These are phyloP conservation scores for Boleophthalmus pectinirostris DNA, from an alignment of 2,113 vertebrate species.

Conservation along the genomic window DNA sequence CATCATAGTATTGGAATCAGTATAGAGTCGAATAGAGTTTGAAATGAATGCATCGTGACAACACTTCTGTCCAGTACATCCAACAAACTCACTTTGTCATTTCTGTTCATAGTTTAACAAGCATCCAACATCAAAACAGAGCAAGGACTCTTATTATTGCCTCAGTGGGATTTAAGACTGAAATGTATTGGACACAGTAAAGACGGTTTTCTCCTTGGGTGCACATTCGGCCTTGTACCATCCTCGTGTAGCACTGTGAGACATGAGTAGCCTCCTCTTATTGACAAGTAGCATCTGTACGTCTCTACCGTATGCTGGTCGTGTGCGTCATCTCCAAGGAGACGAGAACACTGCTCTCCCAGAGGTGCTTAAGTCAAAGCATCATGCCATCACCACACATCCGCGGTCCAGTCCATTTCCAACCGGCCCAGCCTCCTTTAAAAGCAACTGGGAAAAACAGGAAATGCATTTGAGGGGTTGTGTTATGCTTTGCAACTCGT, in stretches of 20 bases:
- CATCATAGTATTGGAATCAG: no score
- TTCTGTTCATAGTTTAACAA: no score
- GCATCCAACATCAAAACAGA: no score
- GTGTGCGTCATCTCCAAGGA: slow-evolving; percentile 35
- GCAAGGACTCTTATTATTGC: no score
- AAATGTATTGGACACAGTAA: neutral
- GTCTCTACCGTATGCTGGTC: slow-evolving; percentile 1
- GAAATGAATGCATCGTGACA: no score
- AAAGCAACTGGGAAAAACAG: slow-evolving; percentile 1
- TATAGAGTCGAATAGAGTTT: no score
- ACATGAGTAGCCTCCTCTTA: slow-evolving; percentile 11
- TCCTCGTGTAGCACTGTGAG: neutral
- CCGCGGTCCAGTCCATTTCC: neutral
- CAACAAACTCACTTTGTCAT: no score
- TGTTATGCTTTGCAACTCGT: neutral
- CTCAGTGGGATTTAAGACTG: no score
- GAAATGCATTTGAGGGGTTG: slow-evolving; percentile 23
- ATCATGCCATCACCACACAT: slow-evolving; percentile 52
- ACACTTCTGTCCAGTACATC: no score
- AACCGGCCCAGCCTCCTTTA: slow-evolving; percentile 13
- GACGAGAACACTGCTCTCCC: slow-evolving; percentile 34
- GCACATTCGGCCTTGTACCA: slow-evolving; percentile 7
- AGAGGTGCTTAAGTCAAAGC: slow-evolving; percentile 41
- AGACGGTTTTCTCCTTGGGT: neutral
- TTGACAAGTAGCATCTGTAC: slow-evolving; percentile 13